Evolutionary conservation across 2,113 vertebrate species (phyloP).

Genomic region (Notarius lentiginosus): DNA sequence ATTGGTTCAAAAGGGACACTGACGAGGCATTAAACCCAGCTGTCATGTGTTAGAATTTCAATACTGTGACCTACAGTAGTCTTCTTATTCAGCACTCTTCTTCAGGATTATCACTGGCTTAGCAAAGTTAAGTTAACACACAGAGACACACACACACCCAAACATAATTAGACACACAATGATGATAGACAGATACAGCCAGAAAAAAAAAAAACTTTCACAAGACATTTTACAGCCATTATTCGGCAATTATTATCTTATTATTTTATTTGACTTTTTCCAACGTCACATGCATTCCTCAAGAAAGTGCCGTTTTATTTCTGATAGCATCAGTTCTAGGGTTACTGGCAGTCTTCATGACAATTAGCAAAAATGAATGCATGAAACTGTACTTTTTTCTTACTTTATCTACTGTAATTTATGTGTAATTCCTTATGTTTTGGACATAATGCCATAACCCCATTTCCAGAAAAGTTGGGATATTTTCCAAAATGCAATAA

Average conservation of each 20-base stretch:
- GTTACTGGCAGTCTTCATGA: background rate
- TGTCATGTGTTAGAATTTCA: constrained; percentile 3
- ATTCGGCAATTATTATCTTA: background rate
- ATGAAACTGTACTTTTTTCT: background rate
- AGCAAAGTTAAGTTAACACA: background rate
- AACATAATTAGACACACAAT: background rate
- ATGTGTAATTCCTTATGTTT: background rate
- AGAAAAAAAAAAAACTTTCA: background rate
- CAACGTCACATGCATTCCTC: background rate
- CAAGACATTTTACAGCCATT: background rate
- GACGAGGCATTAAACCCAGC: constrained; percentile 17
- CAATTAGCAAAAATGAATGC: background rate
- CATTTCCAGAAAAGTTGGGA: too few species aligned
- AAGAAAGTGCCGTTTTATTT: background rate
- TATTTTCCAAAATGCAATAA: too few species aligned
- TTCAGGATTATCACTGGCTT: constrained; percentile 19
- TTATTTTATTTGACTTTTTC: background rate
- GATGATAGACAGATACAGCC: background rate
- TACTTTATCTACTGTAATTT: background rate
- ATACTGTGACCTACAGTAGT: background rate
- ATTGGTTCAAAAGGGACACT: constrained; percentile 9
- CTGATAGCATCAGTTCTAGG: background rate
- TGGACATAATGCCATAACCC: background rate
- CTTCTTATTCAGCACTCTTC: background rate
- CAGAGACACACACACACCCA: background rate